Conservation (phyloP, 1,140 invertebrate genomes). For the Drosophila sp. region DNA sequence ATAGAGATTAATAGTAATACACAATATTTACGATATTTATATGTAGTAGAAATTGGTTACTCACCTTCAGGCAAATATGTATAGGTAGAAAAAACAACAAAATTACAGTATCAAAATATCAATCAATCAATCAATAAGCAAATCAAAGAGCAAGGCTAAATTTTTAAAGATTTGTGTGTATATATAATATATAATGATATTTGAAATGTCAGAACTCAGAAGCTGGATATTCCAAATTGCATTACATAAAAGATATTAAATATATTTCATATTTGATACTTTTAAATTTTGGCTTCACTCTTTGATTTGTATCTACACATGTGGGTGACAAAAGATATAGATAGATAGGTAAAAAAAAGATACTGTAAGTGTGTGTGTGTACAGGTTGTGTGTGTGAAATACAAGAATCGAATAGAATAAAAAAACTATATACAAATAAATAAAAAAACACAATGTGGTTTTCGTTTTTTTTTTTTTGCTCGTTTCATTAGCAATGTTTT, state of each 20-base stretch:
- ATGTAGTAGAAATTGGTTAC: not conserved
- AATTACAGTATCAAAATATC: not conserved
- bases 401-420: conserved; percentile 32
- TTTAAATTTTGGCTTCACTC: not conserved
- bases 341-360: not conserved
- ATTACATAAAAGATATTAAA: not conserved
- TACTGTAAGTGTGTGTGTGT: conserved; percentile 24
- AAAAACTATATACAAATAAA: conserved; percentile 41
- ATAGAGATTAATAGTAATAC: not conserved
- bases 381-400: conserved; percentile 31
- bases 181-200: not conserved
- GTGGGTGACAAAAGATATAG: conserved; percentile 20
- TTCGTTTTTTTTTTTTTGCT: conserved; percentile 47
- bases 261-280: too few species aligned
- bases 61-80: conserved; percentile 5
- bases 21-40: not conserved
- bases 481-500: conserved; percentile 60
- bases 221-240: too few species aligned
- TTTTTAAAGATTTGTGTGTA: not conserved
- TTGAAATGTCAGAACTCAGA: not conserved
- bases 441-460: conserved; percentile 66
- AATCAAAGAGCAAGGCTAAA: conserved; percentile 1
- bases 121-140: conserved; percentile 1
- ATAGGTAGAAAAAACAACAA: not conserved
- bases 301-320: conserved; percentile 26